These are phyloP conservation scores for Euplexia lucipara DNA, from an alignment of 2,888 invertebrate genomes.

Conservation along the genomic window DNA sequence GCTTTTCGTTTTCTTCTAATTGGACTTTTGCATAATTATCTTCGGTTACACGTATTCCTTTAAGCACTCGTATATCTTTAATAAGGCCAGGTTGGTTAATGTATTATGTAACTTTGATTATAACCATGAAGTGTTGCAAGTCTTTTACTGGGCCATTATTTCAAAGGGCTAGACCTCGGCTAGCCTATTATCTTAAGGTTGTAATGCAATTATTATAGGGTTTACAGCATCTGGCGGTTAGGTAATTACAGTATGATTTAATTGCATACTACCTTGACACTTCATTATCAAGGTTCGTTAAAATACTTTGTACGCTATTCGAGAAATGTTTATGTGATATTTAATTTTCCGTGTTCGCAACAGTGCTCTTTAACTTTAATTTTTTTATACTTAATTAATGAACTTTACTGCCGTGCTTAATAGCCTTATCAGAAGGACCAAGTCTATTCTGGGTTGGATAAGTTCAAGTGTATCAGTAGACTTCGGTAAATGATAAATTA, in stretches of 20 bases:
- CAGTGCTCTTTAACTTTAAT: background rate
- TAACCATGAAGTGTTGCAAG: background rate
- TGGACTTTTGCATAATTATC: slow-evolving; percentile 21
- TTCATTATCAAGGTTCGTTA: slow-evolving; percentile 35
- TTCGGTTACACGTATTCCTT: slow-evolving; percentile 21
- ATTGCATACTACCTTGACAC: slow-evolving; percentile 19
- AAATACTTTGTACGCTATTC: slow-evolving; percentile 36
- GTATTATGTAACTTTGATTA: background rate
- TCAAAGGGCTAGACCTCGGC: background rate
- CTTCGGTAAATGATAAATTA: too few species aligned
- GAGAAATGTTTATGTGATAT: slow-evolving; percentile 22
- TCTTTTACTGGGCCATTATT: background rate
- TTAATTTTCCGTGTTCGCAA: slow-evolving; percentile 10
- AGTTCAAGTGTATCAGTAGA: too few species aligned
- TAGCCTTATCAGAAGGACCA: background rate
- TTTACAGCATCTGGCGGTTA: background rate
- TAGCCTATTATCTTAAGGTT: background rate
- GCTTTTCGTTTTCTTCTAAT: slow-evolving; percentile 38
- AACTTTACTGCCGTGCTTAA: background rate
- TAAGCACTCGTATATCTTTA: too few species aligned
- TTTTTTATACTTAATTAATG: background rate
- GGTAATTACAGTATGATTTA: slow-evolving; percentile 38
- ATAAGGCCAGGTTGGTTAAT: background rate
- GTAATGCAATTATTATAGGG: slow-evolving; percentile 16
- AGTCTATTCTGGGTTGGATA: background rate